Evolutionary conservation across 2,797 vertebrate genomes (phyloP).

Genomic region (Chrysocyon brachyurus): DNA sequence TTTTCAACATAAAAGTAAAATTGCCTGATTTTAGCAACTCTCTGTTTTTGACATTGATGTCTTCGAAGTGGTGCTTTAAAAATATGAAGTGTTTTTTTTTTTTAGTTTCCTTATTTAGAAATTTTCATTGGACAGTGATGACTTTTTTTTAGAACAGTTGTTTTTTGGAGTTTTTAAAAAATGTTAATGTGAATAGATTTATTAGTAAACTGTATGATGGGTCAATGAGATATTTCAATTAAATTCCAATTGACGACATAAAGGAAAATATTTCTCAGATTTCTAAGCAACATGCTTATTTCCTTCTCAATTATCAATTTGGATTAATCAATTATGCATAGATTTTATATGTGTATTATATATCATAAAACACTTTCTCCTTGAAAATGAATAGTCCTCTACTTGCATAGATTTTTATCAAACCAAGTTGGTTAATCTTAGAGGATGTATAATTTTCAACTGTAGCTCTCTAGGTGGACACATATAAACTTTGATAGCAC

Average conservation of each 20-base stretch:
- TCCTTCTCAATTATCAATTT: constrained; percentile 48
- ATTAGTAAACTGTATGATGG: constrained; percentile 49
- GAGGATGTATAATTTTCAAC: constrained; percentile 26
- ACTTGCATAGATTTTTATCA: background rate
- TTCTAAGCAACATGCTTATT: constrained; percentile 33
- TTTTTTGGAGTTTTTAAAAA: constrained; percentile 40
- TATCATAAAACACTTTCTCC: constrained; percentile 52
- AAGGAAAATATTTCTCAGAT: constrained; percentile 59
- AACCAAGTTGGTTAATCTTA: constrained; percentile 19
- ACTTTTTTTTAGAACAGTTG: background rate
- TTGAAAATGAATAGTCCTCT: constrained; percentile 19
- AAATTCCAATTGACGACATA: constrained; percentile 46
- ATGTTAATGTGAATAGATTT: constrained; percentile 66
- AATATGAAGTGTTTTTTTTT: constrained; percentile 64
- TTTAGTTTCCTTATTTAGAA: constrained; percentile 69
- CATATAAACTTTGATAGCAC: constrained; percentile 5
- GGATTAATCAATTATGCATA: constrained; percentile 20
- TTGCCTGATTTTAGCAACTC: constrained; percentile 71
- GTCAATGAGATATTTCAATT: constrained; percentile 61
- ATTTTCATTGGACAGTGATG: constrained; percentile 62
- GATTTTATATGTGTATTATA: background rate
- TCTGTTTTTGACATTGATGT: constrained; percentile 68
- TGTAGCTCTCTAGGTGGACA: background rate
- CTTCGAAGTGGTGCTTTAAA: constrained; percentile 74
- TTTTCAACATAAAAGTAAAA: constrained; percentile 68